Evolutionary conservation across 2,888 invertebrate genomes (phyloP).

Genomic region (Amphipoea lucens): DNA sequence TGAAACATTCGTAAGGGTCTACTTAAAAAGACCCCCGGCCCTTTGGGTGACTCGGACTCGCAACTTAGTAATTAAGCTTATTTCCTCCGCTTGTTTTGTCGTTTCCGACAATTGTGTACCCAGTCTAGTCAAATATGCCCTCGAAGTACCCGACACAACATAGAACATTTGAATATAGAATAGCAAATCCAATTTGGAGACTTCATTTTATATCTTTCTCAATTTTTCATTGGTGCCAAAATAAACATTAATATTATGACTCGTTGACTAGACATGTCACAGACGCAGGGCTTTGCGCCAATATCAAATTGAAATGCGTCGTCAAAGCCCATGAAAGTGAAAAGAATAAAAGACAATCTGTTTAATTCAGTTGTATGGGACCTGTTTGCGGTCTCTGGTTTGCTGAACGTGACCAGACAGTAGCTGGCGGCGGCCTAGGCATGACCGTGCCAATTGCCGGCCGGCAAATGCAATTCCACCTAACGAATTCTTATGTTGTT

Average conservation of each 20-base stretch:
- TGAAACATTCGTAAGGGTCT: conserved; percentile 85
- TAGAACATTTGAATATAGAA: conserved; percentile 14
- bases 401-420: conserved; percentile 89
- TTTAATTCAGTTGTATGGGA: conserved; percentile 81
- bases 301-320: conserved; percentile 80
- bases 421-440: conserved; percentile 75
- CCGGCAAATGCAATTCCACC: conserved; percentile 73
- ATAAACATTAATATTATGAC: conserved; percentile 71
- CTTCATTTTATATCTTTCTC: conserved; percentile 33
- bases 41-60: conserved; percentile 81
- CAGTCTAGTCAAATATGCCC: conserved; percentile 68
- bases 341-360: conserved; percentile 80
- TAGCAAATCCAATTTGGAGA: conserved; percentile 33
- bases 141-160: conserved; percentile 16
- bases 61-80: conserved; percentile 89
- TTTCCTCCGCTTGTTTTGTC: conserved; percentile 85
- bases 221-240: conserved; percentile 62
- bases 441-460: conserved; percentile 80
- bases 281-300: conserved; percentile 79
- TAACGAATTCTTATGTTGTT: conserved; percentile 68
- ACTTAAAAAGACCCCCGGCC: conserved; percentile 80
- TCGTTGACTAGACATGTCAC: conserved; percentile 78
- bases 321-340: conserved; percentile 79
- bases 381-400: conserved; percentile 87
- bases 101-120: conserved; percentile 80